phyloP scores from a whole-genome alignment of 2,888 invertebrate species.

The Chrysolina haemoptera region DNA sequence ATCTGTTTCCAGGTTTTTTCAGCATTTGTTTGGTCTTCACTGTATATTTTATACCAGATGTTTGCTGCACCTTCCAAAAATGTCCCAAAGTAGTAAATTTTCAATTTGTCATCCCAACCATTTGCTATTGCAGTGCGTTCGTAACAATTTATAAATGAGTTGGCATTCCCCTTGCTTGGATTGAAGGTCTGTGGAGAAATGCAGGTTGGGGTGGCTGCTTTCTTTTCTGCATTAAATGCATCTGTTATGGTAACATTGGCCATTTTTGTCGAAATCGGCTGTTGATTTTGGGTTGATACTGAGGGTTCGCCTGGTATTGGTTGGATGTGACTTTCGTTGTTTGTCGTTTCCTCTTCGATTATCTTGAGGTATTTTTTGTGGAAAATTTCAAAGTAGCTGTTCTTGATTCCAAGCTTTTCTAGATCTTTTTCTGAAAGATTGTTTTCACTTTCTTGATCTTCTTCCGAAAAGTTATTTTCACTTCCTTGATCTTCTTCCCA shows the following conservation, averaged over 20 bases:
- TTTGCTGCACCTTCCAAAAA: constrained; percentile 34
- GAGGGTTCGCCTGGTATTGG: constrained; percentile 22
- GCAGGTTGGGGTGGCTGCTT: constrained; percentile 27
- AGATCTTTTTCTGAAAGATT: neutral
- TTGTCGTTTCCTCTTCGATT: neutral
- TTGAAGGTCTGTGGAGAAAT: constrained; percentile 35
- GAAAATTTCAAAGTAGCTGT: neutral
- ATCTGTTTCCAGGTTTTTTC: neutral
- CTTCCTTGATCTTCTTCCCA: too few relatives aligned
- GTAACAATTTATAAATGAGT: neutral
- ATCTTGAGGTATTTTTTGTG: too few relatives aligned
- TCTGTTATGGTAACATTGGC: too few relatives aligned
- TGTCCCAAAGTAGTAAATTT: constrained; percentile 24
- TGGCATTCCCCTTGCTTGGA: constrained; percentile 21
- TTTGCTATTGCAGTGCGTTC: constrained; percentile 20
- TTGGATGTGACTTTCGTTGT: neutral
- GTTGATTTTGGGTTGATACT: neutral
- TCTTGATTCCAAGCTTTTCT: neutral
- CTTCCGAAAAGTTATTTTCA: neutral
- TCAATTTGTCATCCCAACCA: constrained; percentile 29
- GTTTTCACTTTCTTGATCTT: neutral
- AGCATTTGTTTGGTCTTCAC: constrained; percentile 3
- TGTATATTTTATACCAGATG: constrained; percentile 25
- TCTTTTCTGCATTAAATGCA: neutral
- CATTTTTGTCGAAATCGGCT: neutral